Conservation (phyloP, 1,140 invertebrate genomes). For the Bombus confusus region DNA sequence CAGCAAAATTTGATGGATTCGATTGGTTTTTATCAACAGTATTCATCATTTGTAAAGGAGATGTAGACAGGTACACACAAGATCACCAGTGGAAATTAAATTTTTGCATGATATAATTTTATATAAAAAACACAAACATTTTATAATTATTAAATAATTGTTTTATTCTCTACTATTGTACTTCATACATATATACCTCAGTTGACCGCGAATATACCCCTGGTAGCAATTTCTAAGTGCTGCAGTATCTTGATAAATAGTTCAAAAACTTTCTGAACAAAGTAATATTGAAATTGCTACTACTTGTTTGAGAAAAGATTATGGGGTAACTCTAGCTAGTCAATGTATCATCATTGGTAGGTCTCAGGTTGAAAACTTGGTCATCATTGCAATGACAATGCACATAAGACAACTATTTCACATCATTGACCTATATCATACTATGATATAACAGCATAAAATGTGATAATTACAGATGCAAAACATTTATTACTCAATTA, state of each 20-base stretch:
- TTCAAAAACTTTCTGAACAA: conserved; percentile 15
- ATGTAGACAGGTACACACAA: conserved; percentile 73
- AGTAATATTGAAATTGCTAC: conserved; percentile 33
- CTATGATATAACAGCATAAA: conserved; percentile 24
- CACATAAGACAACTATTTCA: conserved; percentile 59
- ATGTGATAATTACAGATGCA: conserved; percentile 72
- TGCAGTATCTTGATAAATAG: conserved; percentile 4
- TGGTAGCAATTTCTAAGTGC: conserved; percentile 12
- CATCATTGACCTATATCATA: conserved; percentile 73
- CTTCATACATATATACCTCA: conserved; percentile 66
- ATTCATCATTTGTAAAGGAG: conserved; percentile 77
- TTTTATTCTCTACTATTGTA: not conserved
- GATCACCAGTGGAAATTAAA: conserved; percentile 22
- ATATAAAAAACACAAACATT: not conserved
- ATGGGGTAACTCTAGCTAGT: conserved; percentile 77
- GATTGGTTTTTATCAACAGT: conserved; percentile 80
- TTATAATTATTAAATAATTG: not conserved
- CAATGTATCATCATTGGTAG: conserved; percentile 77
- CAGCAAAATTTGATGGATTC: conserved; percentile 71
- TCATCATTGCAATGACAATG: conserved; percentile 68
- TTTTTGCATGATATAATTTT: conserved; percentile 2
- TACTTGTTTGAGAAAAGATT: conserved; percentile 30
- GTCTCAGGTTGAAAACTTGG: conserved; percentile 82
- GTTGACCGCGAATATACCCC: conserved; percentile 76
- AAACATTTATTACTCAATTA: conserved; percentile 74